Evolutionary conservation across 2,888 invertebrate genomes (phyloP).

Genomic region (Phasia obesa): DNA sequence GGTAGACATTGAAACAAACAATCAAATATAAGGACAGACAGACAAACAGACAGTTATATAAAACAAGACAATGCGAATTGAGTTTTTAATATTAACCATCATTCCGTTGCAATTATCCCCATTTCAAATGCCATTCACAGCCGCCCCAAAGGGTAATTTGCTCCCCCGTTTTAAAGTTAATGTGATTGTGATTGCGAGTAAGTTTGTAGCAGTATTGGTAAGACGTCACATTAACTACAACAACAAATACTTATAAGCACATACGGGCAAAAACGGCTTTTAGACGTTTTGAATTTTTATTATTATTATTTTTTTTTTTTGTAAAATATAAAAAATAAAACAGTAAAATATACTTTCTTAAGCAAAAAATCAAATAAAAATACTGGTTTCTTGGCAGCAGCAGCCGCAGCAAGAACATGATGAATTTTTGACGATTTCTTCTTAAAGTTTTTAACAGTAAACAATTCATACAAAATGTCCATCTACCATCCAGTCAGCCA

Average conservation of each 20-base stretch:
- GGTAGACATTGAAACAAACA: conserved; percentile 38
- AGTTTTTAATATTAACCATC: conserved; percentile 61
- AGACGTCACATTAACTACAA: conserved; percentile 48
- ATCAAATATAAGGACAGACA: not conserved
- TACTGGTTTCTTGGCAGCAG: conserved; percentile 50
- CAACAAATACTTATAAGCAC: conserved; percentile 50
- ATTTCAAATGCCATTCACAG: conserved; percentile 77
- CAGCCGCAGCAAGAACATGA: conserved; percentile 28
- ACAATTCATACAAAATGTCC: conserved; percentile 57
- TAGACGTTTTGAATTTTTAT: conserved; percentile 2
- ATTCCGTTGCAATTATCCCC: conserved; percentile 76
- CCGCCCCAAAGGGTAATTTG: conserved; percentile 72
- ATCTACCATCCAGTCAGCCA: conserved; percentile 27
- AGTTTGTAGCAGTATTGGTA: conserved; percentile 14
- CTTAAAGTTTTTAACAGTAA: conserved; percentile 60
- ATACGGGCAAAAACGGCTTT: conserved; percentile 22
- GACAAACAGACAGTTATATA: conserved; percentile 18
- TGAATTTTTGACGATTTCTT: conserved; percentile 61
- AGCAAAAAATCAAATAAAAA: not conserved
- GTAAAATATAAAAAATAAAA: conserved; percentile 17
- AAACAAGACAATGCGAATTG: conserved; percentile 54
- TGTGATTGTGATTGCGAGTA: not conserved
- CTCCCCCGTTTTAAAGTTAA: conserved; percentile 64
- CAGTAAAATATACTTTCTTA: conserved; percentile 42
- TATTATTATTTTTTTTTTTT: conserved; percentile 11